phyloP scores from a whole-genome alignment of 2,113 vertebrate genomes.

The Phyllostomus hastatus region DNA sequence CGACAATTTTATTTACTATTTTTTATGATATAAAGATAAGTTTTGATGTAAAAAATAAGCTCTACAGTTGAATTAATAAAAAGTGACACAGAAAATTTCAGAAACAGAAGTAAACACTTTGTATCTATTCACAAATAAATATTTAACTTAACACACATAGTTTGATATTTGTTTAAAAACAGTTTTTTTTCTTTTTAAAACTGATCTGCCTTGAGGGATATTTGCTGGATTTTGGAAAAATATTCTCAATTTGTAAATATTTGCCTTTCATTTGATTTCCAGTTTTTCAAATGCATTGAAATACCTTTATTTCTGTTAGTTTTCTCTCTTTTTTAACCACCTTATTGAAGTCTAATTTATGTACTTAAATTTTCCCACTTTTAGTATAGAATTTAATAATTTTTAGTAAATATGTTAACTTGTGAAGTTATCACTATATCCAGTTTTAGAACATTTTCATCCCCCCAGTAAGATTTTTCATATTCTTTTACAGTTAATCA shows the following conservation, averaged over 20 bases:
- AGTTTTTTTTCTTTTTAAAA: background rate
- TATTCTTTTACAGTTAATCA: background rate
- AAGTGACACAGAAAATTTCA: background rate
- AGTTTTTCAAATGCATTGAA: background rate
- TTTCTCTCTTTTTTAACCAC: background rate
- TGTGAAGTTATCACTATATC: background rate
- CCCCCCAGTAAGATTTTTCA: background rate
- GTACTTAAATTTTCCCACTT: background rate
- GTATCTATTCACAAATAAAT: background rate
- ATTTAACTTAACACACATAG: background rate
- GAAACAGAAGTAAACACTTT: background rate
- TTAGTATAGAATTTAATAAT: background rate
- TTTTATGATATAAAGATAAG: background rate
- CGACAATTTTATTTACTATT: background rate
- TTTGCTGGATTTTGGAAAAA: conserved; percentile 15
- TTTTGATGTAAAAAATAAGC: background rate
- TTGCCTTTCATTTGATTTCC: background rate
- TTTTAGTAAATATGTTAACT: background rate
- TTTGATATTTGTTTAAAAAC: background rate
- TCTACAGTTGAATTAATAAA: background rate
- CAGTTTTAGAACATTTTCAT: background rate
- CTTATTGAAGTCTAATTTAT: background rate
- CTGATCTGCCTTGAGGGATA: background rate
- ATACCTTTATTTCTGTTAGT: background rate
- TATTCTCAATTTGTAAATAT: background rate